Percentiles rank a stretch among this genome's conserved stretches.
Conservation (phyloP, 2,888 invertebrate genomes). For the Venusia cambrica region DNA sequence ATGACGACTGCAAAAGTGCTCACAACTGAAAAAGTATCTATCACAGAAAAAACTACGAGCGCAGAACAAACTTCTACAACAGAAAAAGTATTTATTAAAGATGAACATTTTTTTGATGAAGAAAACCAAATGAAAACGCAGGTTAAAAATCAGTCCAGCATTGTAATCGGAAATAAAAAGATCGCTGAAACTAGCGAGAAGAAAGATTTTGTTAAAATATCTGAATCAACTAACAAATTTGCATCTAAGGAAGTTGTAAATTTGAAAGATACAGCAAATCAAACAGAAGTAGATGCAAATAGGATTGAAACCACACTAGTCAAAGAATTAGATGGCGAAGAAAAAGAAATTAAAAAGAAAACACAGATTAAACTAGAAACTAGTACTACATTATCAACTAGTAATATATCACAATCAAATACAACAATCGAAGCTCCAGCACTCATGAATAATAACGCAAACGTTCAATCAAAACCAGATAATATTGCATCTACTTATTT, state of each 20-base stretch:
- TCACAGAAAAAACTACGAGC: slow-evolving; percentile 18
- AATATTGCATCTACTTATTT: too few relatives aligned
- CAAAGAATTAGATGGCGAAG: slow-evolving; percentile 7
- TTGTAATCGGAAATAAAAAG: too few relatives aligned
- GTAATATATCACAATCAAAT: too few relatives aligned
- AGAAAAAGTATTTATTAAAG: slow-evolving; percentile 17
- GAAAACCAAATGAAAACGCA: too few relatives aligned
- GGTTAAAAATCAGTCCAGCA: too few relatives aligned
- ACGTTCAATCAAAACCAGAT: too few relatives aligned
- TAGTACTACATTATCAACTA: too few relatives aligned
- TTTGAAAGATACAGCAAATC: slow-evolving; percentile 8
- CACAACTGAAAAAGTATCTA: slow-evolving; percentile 27
- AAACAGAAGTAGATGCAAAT: slow-evolving; percentile 17
- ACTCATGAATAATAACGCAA: too few relatives aligned
- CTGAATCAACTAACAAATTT: slow-evolving; percentile 28
- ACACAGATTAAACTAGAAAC: slow-evolving; percentile 7
- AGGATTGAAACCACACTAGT: slow-evolving; percentile 10
- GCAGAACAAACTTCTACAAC: slow-evolving; percentile 23
- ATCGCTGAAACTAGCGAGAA: slow-evolving; percentile 23
- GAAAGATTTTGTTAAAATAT: slow-evolving; percentile 40
- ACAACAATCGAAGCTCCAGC: too few relatives aligned
- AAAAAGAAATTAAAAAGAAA: too few relatives aligned
- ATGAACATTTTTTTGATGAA: too few relatives aligned
- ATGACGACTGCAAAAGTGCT: slow-evolving; percentile 11
- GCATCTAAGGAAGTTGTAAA: slow-evolving; percentile 15